These are phyloP conservation scores for Calameuta pallipes DNA, from an alignment of 2,888 invertebrate species.

Conservation along the genomic window DNA sequence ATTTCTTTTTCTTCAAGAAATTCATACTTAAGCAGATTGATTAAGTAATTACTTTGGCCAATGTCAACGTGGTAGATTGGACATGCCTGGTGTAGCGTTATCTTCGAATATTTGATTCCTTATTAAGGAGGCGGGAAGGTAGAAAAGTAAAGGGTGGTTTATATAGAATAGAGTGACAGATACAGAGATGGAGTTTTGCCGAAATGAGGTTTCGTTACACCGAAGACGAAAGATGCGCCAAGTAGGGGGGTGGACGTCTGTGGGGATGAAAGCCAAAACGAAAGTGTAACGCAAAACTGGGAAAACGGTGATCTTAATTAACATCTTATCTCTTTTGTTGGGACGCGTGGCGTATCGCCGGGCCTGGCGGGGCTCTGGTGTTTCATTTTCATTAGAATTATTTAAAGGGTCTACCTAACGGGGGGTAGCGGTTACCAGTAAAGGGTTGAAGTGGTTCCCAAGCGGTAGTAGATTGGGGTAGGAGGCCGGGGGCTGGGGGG, in stretches of 20 bases:
- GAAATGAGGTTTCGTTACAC: background rate
- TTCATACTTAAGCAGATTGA: background rate
- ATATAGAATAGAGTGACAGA: no score
- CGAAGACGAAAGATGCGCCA: background rate
- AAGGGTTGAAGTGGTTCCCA: background rate
- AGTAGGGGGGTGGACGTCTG: no score
- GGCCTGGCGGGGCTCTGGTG: slow-evolving; percentile 9
- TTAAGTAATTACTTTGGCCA: no score
- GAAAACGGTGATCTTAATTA: slow-evolving; percentile 26
- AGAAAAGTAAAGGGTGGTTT: no score
- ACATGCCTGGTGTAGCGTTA: slow-evolving; percentile 14
- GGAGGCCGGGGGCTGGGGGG: background rate
- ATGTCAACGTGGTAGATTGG: slow-evolving; percentile 12
- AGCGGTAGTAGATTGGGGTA: background rate
- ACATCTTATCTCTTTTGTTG: slow-evolving; percentile 30
- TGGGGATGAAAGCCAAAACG: no score
- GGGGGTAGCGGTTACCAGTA: background rate
- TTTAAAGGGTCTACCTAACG: slow-evolving; percentile 11
- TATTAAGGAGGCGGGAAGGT: slow-evolving; percentile 1
- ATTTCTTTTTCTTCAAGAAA: background rate
- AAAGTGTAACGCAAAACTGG: background rate
- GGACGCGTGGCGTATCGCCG: slow-evolving; percentile 26
- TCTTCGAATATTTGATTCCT: slow-evolving; percentile 13
- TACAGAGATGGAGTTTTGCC: no score
- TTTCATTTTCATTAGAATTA: slow-evolving; percentile 24